Evolutionary conservation across 2,113 vertebrate species (phyloP).

Genomic region (Collichthys lucidus): DNA sequence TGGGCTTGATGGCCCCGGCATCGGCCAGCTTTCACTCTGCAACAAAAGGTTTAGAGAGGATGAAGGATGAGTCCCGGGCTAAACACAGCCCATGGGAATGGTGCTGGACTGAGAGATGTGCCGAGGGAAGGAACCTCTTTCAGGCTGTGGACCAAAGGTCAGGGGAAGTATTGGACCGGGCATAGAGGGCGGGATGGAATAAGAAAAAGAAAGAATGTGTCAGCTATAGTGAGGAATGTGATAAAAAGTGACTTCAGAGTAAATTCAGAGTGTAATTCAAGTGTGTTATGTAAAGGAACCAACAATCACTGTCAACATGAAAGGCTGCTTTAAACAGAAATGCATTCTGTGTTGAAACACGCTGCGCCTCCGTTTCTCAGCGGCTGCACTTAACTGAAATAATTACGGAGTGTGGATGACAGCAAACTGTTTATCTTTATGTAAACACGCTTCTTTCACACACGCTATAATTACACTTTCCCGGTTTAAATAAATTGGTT

Average conservation of each 20-base stretch:
- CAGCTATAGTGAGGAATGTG: conserved; percentile 60
- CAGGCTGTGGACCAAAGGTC: conserved; percentile 67
- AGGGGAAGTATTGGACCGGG: conserved; percentile 56
- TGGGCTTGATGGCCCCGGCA: conserved; percentile 78
- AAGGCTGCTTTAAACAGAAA: conserved; percentile 17
- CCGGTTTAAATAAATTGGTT: neutral
- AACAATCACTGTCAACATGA: conserved; percentile 47
- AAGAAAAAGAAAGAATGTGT: conserved; percentile 64
- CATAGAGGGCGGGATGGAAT: conserved; percentile 46
- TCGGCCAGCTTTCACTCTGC: conserved; percentile 77
- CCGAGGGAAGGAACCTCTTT: conserved; percentile 70
- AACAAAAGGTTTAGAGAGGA: conserved; percentile 82
- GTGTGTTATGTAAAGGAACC: conserved; percentile 32
- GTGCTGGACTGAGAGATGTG: conserved; percentile 49
- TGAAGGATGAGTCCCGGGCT: conserved; percentile 75
- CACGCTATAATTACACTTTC: neutral
- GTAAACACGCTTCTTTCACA: neutral
- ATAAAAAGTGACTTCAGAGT: conserved; percentile 72
- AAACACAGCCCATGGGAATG: conserved; percentile 75
- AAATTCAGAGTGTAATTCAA: conserved; percentile 39
- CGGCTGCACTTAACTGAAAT: neutral
- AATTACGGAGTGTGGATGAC: neutral
- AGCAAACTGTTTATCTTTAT: neutral
- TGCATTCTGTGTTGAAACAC: neutral
- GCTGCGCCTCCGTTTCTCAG: neutral